Percentiles rank a stretch among this genome's conserved stretches.
These are phyloP conservation scores for Amblyopsis rosae DNA, from an alignment of 2,113 vertebrate species.

Conservation along the genomic window DNA sequence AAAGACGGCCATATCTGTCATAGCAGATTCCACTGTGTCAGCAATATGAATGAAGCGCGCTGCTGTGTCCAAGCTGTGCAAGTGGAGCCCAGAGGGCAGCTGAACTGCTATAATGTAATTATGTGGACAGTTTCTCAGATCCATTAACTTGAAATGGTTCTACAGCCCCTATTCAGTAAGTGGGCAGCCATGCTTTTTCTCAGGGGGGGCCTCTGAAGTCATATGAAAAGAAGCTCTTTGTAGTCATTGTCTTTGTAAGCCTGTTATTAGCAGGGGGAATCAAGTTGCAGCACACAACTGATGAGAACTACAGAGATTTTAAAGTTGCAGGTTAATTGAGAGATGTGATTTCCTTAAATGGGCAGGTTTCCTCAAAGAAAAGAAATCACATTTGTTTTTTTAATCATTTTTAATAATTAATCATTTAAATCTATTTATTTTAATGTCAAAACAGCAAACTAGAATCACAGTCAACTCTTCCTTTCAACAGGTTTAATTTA, in stretches of 20 bases:
- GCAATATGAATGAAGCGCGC: constrained; percentile 68
- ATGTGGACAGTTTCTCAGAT: constrained; percentile 72
- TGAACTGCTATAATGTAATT: constrained; percentile 75
- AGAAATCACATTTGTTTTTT: constrained; percentile 4
- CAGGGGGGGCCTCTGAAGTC: constrained; percentile 63
- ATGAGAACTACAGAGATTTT: constrained; percentile 62
- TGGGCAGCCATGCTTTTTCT: constrained; percentile 63
- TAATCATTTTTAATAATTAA: too few species aligned
- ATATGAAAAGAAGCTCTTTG: constrained; percentile 77
- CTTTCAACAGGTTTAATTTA: not conserved
- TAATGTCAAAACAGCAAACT: not conserved
- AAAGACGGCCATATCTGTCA: constrained; percentile 69
- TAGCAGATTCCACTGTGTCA: constrained; percentile 62
- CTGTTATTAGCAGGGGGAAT: constrained; percentile 75
- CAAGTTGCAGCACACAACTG: constrained; percentile 63
- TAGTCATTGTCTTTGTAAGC: constrained; percentile 76
- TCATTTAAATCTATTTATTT: not conserved
- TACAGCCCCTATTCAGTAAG: constrained; percentile 62
- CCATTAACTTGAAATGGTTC: constrained; percentile 68
- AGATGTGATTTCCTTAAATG: constrained; percentile 13
- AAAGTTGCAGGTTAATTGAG: constrained; percentile 40
- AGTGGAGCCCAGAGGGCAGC: constrained; percentile 58
- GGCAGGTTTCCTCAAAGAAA: constrained; percentile 27
- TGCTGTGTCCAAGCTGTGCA: constrained; percentile 48
- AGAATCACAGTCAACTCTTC: not conserved